phyloP scores from a whole-genome alignment of 2,888 invertebrate species.

The Lasius fuliginosus region DNA sequence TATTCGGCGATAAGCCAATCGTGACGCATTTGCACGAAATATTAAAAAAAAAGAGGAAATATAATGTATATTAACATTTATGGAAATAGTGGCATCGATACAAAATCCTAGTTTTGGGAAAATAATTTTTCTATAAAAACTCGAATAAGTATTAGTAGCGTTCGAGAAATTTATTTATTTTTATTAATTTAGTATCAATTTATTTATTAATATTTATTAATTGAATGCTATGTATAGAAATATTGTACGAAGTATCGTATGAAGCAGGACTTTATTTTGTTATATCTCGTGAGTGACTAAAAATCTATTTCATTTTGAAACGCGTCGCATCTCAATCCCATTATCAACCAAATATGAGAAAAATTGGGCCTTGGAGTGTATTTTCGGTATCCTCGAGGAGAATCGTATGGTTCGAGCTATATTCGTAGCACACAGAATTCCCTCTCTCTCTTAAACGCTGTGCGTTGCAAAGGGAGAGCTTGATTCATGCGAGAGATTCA shows the following conservation, averaged over 20 bases:
- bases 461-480: constrained; percentile 7
- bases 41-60: constrained; percentile 21
- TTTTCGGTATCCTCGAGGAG: constrained; percentile 13
- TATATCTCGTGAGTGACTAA: neutral
- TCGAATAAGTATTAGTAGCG: too few species aligned
- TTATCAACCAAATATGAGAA: constrained; percentile 6
- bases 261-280: neutral
- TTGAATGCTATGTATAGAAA: neutral
- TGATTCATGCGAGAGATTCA: neutral
- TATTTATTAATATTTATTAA: constrained; percentile 1
- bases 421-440: constrained; percentile 30
- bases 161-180: too few species aligned
- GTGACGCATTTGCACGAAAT: constrained; percentile 11
- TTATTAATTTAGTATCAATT: too few species aligned
- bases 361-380: constrained; percentile 9
- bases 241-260: neutral
- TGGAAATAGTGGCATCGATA: too few species aligned
- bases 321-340: neutral
- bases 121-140: too few species aligned
- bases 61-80: constrained; percentile 26
- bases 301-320: neutral
- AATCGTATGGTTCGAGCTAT: constrained; percentile 33
- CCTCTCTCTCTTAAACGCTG: neutral
- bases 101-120: too few species aligned
- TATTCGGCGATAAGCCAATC: constrained; percentile 36